phyloP scores from a whole-genome alignment of 2,888 invertebrate genomes.

The Cataglyphis livida region DNA sequence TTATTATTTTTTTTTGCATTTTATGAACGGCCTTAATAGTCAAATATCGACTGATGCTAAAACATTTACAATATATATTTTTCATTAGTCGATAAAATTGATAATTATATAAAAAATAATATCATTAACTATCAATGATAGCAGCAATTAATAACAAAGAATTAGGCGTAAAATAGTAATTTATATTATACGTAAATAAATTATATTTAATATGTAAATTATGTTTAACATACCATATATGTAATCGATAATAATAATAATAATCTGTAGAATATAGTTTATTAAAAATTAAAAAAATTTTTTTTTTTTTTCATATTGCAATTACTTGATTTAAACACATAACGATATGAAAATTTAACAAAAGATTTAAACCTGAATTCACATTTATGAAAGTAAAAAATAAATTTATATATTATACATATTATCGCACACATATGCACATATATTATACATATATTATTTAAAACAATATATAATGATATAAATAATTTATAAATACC shows the following conservation, averaged over 20 bases:
- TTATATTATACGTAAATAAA: background rate
- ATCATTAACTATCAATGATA: background rate
- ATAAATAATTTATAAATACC: too few relatives aligned
- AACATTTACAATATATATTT: background rate
- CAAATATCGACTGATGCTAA: slow-evolving; percentile 11
- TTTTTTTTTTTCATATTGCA: background rate
- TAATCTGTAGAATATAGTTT: background rate
- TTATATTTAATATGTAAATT: background rate
- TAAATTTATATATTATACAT: background rate
- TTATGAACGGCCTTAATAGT: background rate
- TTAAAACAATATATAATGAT: background rate
- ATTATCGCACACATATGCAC: background rate
- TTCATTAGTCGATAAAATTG: slow-evolving; percentile 1
- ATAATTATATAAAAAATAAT: background rate
- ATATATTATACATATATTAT: background rate
- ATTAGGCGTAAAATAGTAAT: background rate
- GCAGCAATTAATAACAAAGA: background rate
- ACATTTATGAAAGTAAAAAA: background rate
- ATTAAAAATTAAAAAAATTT: background rate
- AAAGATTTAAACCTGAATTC: background rate
- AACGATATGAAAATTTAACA: background rate
- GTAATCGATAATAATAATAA: background rate
- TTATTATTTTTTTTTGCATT: background rate
- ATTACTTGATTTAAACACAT: too few relatives aligned
- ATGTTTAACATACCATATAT: background rate